These are phyloP conservation scores for Agrotis puta DNA, from an alignment of 2,888 invertebrate genomes.

Conservation along the genomic window DNA sequence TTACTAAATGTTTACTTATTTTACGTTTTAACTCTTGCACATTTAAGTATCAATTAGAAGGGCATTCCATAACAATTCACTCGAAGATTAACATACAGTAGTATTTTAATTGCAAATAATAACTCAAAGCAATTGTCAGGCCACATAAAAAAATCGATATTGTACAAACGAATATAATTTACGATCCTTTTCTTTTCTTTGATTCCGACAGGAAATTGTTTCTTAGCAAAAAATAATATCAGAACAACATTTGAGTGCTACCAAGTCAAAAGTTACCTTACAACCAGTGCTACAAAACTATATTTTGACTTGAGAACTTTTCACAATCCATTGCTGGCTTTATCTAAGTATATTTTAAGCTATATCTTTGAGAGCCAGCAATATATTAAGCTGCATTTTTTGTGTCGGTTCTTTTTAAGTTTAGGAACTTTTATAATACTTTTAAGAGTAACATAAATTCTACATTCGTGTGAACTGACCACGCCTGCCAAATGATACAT, in stretches of 20 bases:
- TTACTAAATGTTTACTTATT: background rate
- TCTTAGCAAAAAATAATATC: slow-evolving; percentile 77
- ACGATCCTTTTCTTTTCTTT: slow-evolving; percentile 66
- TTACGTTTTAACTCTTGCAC: background rate
- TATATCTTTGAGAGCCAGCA: slow-evolving; percentile 6
- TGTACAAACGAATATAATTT: slow-evolving; percentile 69
- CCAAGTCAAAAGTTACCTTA: slow-evolving; percentile 66
- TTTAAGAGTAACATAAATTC: slow-evolving; percentile 74
- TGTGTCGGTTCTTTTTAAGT: rapidly evolving
- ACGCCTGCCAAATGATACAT: slow-evolving; percentile 82
- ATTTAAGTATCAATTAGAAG: background rate
- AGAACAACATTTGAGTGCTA: slow-evolving; percentile 75
- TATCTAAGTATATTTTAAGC: slow-evolving; percentile 12
- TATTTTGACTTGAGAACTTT: background rate
- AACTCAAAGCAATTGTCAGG: slow-evolving; percentile 33
- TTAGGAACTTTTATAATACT: slow-evolving; percentile 13
- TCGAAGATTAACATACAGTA: background rate
- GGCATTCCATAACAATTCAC: background rate
- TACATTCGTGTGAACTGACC: slow-evolving; percentile 84
- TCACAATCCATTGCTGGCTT: slow-evolving; percentile 19
- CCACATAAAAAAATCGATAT: slow-evolving; percentile 70
- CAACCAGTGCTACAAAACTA: slow-evolving; percentile 4
- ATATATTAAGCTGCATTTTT: slow-evolving; percentile 11
- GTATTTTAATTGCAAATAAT: slow-evolving; percentile 33
- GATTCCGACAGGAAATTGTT: slow-evolving; percentile 81